phyloP scores from a whole-genome alignment of 1,140 invertebrate genomes.

The Drusus annulatus region DNA sequence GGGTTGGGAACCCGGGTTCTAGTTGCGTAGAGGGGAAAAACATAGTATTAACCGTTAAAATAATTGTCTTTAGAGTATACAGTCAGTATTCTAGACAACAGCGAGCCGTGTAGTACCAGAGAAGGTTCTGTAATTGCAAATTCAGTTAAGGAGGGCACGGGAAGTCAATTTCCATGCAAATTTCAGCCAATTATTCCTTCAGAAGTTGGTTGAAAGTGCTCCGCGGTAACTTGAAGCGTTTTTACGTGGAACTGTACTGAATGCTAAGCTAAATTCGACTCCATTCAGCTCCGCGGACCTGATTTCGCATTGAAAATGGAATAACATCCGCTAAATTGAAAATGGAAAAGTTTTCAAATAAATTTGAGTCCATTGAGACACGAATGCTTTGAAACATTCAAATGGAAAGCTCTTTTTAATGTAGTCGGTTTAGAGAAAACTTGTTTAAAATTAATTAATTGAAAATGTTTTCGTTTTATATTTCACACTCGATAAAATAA shows the following conservation, averaged over 20 bases:
- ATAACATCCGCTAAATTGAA: conserved; percentile 3
- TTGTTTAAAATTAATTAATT: too few relatives aligned
- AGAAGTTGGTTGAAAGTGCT: conserved; percentile 1
- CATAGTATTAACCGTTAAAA: too few relatives aligned
- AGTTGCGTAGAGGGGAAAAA: too few relatives aligned
- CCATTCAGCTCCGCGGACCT: not conserved
- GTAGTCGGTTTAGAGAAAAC: too few relatives aligned
- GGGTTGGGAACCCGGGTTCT: too few relatives aligned
- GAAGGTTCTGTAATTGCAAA: conserved; percentile 34
- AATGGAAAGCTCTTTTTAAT: too few relatives aligned
- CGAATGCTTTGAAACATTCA: too few relatives aligned
- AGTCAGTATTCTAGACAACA: not conserved
- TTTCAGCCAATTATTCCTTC: conserved; percentile 26
- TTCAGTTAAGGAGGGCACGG: conserved; percentile 32
- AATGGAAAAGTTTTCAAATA: conserved; percentile 3
- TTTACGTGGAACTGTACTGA: not conserved
- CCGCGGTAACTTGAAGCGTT: conserved; percentile 22
- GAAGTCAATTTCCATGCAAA: conserved; percentile 34
- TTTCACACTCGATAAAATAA: too few relatives aligned
- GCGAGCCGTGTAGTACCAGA: not conserved
- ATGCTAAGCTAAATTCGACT: conserved; percentile 2
- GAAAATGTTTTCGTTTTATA: too few relatives aligned
- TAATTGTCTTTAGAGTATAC: too few relatives aligned
- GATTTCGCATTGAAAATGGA: conserved; percentile 12
- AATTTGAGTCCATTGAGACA: not conserved